These are phyloP conservation scores for Leptinotarsa haldemani DNA, from an alignment of 2,888 invertebrate species.

Conservation along the genomic window DNA sequence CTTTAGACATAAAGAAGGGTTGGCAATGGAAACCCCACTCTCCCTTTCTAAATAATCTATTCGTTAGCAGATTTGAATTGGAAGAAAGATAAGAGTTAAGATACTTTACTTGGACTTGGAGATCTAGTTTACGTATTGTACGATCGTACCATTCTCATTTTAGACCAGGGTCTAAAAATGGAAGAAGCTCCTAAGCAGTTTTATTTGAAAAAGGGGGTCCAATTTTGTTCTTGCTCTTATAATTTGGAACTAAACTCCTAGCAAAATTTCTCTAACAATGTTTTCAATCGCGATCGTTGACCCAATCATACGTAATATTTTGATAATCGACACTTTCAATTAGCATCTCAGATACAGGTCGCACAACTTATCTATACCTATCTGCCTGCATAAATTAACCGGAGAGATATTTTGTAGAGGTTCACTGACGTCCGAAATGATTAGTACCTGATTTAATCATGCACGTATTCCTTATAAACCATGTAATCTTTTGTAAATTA, in stretches of 20 bases:
- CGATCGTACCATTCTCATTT: no score
- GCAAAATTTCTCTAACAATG: not conserved
- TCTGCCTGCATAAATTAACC: conserved; percentile 12
- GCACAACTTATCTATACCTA: not conserved
- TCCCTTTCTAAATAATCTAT: no score
- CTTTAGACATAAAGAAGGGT: no score
- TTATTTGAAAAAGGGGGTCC: no score
- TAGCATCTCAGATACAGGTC: not conserved
- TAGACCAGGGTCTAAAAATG: no score
- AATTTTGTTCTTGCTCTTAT: no score
- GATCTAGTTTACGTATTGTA: no score
- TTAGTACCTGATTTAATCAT: conserved; percentile 64
- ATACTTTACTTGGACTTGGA: no score
- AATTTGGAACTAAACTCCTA: not conserved
- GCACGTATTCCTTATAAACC: conserved; percentile 61
- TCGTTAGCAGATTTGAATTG: no score
- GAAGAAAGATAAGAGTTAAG: no score
- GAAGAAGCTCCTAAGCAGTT: no score
- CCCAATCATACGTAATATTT: not conserved
- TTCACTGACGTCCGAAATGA: conserved; percentile 47
- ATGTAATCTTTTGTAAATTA: conserved; percentile 65
- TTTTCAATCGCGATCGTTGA: not conserved
- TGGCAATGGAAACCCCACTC: no score
- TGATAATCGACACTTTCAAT: not conserved
- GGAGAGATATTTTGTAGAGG: conserved; percentile 17